Conservation (phyloP, 2,797 vertebrate species). For the Phyllotis vaccarum region DNA sequence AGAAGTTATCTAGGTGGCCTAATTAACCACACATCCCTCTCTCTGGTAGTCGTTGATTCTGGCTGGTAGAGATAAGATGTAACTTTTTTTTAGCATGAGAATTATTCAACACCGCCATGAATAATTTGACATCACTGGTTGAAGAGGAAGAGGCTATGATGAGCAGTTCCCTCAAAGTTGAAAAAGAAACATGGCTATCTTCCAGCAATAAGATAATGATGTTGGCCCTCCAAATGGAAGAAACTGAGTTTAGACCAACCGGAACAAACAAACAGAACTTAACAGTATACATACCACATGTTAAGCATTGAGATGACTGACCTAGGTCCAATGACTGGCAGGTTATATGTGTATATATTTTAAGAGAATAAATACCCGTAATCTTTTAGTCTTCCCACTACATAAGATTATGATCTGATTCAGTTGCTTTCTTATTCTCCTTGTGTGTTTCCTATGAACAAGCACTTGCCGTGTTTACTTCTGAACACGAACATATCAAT, state of each 20-base stretch:
- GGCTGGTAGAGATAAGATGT: neutral
- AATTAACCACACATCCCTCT: neutral
- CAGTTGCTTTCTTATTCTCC: neutral
- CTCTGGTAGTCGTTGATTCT: neutral
- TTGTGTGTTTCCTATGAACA: neutral
- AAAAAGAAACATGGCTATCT: neutral
- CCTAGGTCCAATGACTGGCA: neutral
- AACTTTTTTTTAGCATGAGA: neutral
- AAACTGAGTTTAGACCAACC: neutral
- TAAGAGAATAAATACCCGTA: neutral
- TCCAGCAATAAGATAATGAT: neutral
- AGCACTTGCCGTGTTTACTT: neutral
- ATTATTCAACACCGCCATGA: neutral
- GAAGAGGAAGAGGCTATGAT: neutral
- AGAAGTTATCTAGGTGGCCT: neutral
- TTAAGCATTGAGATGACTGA: neutral
- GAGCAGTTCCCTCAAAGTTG: neutral
- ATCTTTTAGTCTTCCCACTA: neutral
- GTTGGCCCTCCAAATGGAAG: neutral
- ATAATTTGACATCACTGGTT: neutral
- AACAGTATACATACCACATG: neutral
- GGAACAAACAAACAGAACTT: neutral
- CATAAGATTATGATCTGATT: neutral
- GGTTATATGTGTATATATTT: too few species aligned
- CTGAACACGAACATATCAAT: neutral